Base-by-base conservation (phyloP, 1,140 invertebrate species). In the Bombus difficillimus region DNA sequence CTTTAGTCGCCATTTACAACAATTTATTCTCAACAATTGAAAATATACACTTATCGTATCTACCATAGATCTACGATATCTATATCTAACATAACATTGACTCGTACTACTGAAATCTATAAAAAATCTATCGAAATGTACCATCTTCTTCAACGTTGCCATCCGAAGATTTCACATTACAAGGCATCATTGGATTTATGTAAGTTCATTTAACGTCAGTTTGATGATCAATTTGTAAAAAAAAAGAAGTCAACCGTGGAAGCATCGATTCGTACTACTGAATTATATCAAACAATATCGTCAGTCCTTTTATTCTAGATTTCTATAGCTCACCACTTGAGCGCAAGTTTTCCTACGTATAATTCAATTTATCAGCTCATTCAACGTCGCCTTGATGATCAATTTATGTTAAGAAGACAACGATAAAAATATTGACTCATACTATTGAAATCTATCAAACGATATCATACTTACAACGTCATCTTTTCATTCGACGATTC, bases 61-160 rank as follows among this genome's bases (percentile, higher is more conserved):
- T 15, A 6, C 5, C 0, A 0, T 18, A 47, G 15, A 47, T 47
- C 47, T 47, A 47, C 15, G 15, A 47, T 18, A 18, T 18, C 47
- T 18, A 2, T 47, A 47, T 47, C 15, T 53, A n/a, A n/a, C n/a
- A n/a, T n/a, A n/a, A 12, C 34, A 41, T 81, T 72, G 79, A 81
- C 47, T 72, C 28, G 47, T 81, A 72, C 79, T 72, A 81, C 79
- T 81, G 79, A 72, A 72, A 25, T 57, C 10, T 62, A 5, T 71
- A 34, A 25, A 28, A 13, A 22, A n/a, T 22, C 47, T 53, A 22
- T 18, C 47, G 47, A 53, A 53, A 53, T 53, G 47, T 53, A 22
- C 6, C 2, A 12, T 39, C 3, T 10, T 39, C 28, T 39, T 39
- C 41, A 8, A n/a, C 22, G 12, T 2, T 59, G 37, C 0, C 47